Percentiles rank a stretch among this genome's conserved stretches.
Evolutionary conservation across 1,140 invertebrate genomes (phyloP).

Genomic region (Drosophila kanapiae): DNA sequence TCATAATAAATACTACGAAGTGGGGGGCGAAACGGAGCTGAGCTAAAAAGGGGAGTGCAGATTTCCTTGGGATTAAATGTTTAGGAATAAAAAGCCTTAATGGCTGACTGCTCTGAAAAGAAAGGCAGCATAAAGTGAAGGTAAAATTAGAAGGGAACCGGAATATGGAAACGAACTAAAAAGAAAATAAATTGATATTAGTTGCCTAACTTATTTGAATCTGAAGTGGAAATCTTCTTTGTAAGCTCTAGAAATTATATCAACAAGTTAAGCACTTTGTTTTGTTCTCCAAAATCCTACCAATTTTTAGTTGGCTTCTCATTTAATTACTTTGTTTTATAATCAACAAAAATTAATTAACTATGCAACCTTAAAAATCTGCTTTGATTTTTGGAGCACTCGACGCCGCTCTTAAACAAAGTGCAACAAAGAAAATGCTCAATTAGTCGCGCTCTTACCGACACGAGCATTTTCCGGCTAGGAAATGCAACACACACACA

Average conservation of each 20-base stretch:
- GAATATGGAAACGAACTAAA: not conserved
- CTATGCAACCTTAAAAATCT: not conserved
- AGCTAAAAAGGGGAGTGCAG: conserved; percentile 1
- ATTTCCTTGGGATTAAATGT: conserved; percentile 27
- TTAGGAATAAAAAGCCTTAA: conserved; percentile 2
- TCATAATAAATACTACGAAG: conserved; percentile 54
- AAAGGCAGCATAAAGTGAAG: not conserved
- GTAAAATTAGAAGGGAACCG: not conserved
- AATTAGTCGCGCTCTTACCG: conserved; percentile 47
- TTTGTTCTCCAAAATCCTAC: not conserved
- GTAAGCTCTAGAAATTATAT: not conserved
- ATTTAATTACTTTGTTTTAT: not conserved
- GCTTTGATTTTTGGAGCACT: conserved; percentile 34
- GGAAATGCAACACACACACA: conserved; percentile 19
- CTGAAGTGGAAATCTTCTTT: not conserved
- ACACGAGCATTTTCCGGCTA: conserved; percentile 22
- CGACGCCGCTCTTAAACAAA: conserved; percentile 3
- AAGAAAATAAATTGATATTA: not conserved
- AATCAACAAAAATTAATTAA: conserved; percentile 3
- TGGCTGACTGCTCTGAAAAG: not conserved
- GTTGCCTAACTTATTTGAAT: not conserved
- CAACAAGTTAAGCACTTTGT: not conserved
- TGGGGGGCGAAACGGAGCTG: conserved; percentile 7
- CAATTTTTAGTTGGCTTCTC: not conserved
- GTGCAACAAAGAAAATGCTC: conserved; percentile 54